Conservation (phyloP, 2,113 vertebrate species). For the Ophthalmolycus amberensis region DNA sequence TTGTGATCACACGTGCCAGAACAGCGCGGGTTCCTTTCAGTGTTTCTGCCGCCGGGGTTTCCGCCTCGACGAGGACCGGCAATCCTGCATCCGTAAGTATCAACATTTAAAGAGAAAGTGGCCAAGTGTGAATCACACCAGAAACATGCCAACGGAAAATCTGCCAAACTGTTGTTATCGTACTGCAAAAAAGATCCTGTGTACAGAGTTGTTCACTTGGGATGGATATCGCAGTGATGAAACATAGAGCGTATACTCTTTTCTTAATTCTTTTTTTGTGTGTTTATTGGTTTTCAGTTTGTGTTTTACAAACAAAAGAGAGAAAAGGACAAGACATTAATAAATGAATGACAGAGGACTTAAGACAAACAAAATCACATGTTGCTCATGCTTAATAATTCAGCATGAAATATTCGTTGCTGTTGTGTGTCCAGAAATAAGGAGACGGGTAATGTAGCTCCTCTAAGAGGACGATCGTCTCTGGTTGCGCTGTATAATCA, state of each 20-base stretch:
- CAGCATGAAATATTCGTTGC: too few relatives aligned
- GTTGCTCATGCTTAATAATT: too few relatives aligned
- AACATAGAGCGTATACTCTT: neutral
- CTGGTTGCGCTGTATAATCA: too few relatives aligned
- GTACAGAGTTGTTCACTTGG: neutral
- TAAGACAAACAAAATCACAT: too few relatives aligned
- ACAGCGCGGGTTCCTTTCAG: conserved; percentile 90
- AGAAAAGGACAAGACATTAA: too few relatives aligned
- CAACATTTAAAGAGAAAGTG: neutral
- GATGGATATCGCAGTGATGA: neutral
- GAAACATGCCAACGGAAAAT: conserved; percentile 27
- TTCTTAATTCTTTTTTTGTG: too few relatives aligned
- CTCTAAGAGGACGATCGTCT: too few relatives aligned
- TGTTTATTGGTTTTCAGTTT: too few relatives aligned
- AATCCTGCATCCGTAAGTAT: conserved; percentile 88
- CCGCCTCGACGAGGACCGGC: conserved; percentile 86
- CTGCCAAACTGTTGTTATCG: conserved; percentile 11
- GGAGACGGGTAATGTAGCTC: too few relatives aligned
- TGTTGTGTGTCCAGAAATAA: too few relatives aligned
- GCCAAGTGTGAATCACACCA: conserved; percentile 3
- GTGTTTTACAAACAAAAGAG: too few relatives aligned
- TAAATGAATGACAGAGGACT: too few relatives aligned
- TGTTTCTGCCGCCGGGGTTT: conserved; percentile 88
- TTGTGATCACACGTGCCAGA: conserved; percentile 91
- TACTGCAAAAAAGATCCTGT: conserved; percentile 13